Conservation (phyloP, 1,140 invertebrate species). For the Xylocopa sonorina region DNA sequence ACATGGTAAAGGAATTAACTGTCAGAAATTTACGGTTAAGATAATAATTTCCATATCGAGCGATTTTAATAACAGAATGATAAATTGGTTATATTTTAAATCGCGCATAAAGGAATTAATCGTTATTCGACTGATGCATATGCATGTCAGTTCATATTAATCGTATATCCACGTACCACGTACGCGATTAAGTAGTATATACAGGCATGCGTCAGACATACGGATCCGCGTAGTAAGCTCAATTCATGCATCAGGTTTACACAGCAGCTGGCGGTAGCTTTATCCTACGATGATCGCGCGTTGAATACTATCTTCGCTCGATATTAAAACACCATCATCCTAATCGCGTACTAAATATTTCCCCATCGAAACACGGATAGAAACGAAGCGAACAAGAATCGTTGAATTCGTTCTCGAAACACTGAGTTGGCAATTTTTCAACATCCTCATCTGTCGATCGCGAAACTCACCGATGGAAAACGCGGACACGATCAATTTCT, state of each 20-base stretch:
- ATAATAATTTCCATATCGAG: not conserved
- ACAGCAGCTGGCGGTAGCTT: not conserved
- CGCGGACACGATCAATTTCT: no score
- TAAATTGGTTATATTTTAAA: no score
- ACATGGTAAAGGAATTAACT: constrained; percentile 32
- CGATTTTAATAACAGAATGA: no score
- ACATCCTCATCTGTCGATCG: no score
- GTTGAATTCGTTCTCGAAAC: no score
- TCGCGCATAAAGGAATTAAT: not conserved
- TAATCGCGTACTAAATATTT: not conserved
- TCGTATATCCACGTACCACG: not conserved
- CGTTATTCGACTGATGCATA: not conserved
- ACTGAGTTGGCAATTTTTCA: no score
- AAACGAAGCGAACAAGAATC: no score
- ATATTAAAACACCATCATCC: not conserved
- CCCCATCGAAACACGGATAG: no score
- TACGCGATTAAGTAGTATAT: constrained; percentile 32
- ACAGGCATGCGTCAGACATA: constrained; percentile 27
- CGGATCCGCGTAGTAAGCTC: constrained; percentile 23
- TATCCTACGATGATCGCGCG: not conserved
- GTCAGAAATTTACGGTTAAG: not conserved
- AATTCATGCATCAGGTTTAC: constrained; percentile 18
- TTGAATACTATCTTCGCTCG: not conserved
- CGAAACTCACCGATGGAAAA: no score
- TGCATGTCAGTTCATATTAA: constrained; percentile 2